A percentile compares a stretch with the other conserved stretches of the same genome.
These are phyloP conservation scores for Myotis davidii DNA, from an alignment of 2,113 vertebrate species.

Conservation along the genomic window DNA sequence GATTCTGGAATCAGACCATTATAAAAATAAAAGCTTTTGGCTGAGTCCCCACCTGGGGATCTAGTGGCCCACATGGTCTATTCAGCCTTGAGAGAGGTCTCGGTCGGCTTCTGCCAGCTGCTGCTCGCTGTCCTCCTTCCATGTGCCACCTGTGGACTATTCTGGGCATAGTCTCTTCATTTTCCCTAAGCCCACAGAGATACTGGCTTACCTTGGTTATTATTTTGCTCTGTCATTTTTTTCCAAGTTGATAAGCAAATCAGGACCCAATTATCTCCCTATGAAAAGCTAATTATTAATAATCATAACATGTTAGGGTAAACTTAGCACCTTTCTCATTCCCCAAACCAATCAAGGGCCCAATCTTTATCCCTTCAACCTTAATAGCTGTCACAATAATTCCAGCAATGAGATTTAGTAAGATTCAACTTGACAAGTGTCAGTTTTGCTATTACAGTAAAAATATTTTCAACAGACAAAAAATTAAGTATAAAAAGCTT, in stretches of 20 bases:
- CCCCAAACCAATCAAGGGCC: not conserved
- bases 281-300: constrained; percentile 26
- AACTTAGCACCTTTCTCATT: not conserved
- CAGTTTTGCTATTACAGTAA: not conserved
- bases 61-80: not conserved
- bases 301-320: not conserved
- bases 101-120: constrained; percentile 31
- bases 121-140: not conserved
- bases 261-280: not conserved
- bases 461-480: not conserved
- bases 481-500: not conserved
- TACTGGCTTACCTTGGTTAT: not conserved
- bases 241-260: constrained; percentile 33
- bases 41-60: not conserved
- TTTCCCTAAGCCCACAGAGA: not conserved
- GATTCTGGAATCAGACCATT: constrained; percentile 47
- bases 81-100: not conserved
- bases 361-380: constrained; percentile 1
- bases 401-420: not conserved
- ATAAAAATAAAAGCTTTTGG: constrained; percentile 55
- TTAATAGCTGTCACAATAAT: not conserved
- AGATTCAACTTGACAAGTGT: not conserved
- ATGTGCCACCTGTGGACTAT: not conserved
- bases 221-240: not conserved
- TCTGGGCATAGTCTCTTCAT: not conserved